Conservation (phyloP, 2,888 invertebrate species). For the Pharmacophagus antenor region DNA sequence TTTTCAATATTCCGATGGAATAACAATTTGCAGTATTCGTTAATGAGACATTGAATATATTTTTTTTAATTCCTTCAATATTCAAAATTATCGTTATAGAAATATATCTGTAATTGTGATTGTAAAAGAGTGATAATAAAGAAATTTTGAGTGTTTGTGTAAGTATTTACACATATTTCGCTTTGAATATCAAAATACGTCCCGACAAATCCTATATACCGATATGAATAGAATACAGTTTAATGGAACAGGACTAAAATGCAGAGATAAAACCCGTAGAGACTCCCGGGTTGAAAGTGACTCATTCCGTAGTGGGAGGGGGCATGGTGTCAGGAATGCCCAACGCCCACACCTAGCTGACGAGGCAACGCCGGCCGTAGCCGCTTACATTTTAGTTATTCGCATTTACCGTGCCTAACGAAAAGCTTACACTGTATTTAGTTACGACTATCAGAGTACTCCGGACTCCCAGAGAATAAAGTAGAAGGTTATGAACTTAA, state of each 20-base stretch:
- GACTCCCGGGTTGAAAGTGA: conserved; percentile 5
- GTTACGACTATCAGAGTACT: no score
- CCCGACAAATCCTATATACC: background rate
- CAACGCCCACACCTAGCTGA: conserved; percentile 9
- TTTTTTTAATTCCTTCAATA: no score
- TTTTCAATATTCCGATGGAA: no score
- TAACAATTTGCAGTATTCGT: no score
- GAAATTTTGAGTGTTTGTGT: no score
- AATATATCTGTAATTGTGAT: no score
- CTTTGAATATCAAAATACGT: background rate
- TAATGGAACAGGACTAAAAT: conserved; percentile 2
- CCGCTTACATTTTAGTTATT: conserved; percentile 19
- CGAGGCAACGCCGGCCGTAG: conserved; percentile 16
- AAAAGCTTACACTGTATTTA: no score
- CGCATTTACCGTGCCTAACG: background rate
- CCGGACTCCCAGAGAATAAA: no score
- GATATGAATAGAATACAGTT: background rate
- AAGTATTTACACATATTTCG: background rate
- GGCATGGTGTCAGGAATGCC: conserved; percentile 12
- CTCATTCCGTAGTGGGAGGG: conserved; percentile 12
- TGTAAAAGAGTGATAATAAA: no score
- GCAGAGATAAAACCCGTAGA: conserved; percentile 14
- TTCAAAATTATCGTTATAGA: no score
- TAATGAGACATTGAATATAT: no score
- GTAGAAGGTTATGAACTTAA: no score